Base-by-base conservation (phyloP, 2,888 invertebrate species). In the Oithona nana region DNA sequence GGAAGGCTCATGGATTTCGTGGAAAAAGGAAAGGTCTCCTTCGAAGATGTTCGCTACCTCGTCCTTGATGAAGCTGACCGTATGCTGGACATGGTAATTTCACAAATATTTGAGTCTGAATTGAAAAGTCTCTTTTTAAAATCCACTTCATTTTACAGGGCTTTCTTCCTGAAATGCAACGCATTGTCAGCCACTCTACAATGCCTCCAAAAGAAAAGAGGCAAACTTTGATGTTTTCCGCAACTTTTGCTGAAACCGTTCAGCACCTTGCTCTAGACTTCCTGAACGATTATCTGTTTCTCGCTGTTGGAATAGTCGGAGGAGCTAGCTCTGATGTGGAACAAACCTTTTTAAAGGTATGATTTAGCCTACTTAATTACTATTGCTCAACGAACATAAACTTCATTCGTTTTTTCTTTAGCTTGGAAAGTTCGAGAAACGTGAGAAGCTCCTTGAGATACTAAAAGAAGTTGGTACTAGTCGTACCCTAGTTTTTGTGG, bases 321-420 rank as follows among this genome's bases (percentile, higher is more conserved):
- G 88, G 90, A 1, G 95, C 95, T 4, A 92, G 89, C 69, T 73
- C 82, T 0, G 94, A 97, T 73, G 92, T 97, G 0, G 81, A 83
- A 63, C 97, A 97, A 71, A 77, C 76, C 1, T 81, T 89, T 68
- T 67, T 71, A 61, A 68, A 73, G 64, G 74, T 75, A 39, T 1
- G 74, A n/a, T n/a, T n/a, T n/a, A n/a, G n/a, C n/a, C n/a, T 78
- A 39, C 39, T 39, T 39, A 16, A 39, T 39, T 39, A 16, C n/a
- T n/a, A n/a, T n/a, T n/a, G n/a, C n/a, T n/a, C 8, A 51, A 51
- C 20, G 6, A 16, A 20, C 6, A 20, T 51, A 51, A n/a, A 51
- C 6, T 51, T 8, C 52, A 24, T 28, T 28, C 16, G 16, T 39
- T 39, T 39, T 39, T 11, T 39, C 39, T 39, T 39, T 39, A 60